Base-by-base conservation (phyloP, 2,113 vertebrate species). In the Euleptes europaea region DNA sequence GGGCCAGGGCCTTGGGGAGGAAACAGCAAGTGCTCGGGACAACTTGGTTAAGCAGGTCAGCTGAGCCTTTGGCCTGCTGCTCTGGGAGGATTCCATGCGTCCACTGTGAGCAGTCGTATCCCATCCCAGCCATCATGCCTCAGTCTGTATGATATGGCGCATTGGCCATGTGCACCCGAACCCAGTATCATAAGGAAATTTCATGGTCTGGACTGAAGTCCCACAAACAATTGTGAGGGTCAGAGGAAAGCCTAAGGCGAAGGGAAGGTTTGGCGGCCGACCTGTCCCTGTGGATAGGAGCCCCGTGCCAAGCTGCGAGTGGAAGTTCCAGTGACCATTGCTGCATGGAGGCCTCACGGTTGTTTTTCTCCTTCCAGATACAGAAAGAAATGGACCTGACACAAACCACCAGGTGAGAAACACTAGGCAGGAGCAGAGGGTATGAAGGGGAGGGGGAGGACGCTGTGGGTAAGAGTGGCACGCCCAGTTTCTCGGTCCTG, bases 361-460 rank as follows among this genome's bases (percentile, higher is more conserved):
- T 80, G 26, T 2, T 71, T 28, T 76, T 47, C 88, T 82, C 89
- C 88, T 93, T 95, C 1, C 91, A 98, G 97, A 98, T 92, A 96
- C 97, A 35, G 97, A 98, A 88, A 96, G 96, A 93, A 98, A 98
- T 95, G 97, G 97, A 95, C 96, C 97, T 82, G 97, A 98, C 94
- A 94, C 97, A 91, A 97, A 97, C 95, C 97, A 98, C 94, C 98
- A 98, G 97, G 98, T 98, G 79, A 91, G 94, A 44, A 66, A 8
- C 3, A 14, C 0, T 65, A 38, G 17, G 14, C 67, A 60, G 66
- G 31, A 33, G 76, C 51, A 4, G n/a, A 31, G 31, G 67, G 11
- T 14, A 23, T 15, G 19, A 31, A 31, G 21, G 40, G 23, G 15
- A 7, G 10, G 8, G 7, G 35, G 28, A 67, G 5, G 15, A 21